Evolutionary conservation across 2,113 vertebrate genomes (phyloP).

Genomic region (Gasterosteus nipponicus): DNA sequence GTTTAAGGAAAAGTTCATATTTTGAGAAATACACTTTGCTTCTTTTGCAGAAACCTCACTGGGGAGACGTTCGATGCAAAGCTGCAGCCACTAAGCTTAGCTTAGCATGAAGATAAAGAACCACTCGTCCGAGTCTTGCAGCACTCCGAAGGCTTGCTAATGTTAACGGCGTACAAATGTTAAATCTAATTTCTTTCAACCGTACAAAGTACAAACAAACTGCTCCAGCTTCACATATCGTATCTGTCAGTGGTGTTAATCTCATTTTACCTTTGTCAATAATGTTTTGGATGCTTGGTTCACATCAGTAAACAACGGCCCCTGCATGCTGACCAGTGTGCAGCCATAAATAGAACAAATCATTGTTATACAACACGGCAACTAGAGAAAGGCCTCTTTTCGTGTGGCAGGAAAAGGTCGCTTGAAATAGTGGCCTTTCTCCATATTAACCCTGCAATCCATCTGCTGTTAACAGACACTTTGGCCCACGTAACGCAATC

Average conservation of each 20-base stretch:
- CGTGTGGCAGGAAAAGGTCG: slow-evolving; percentile 1
- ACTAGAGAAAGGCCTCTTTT: background rate
- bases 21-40: slow-evolving; percentile 8
- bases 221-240: background rate
- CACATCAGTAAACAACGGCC: background rate
- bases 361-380: background rate
- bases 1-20: slow-evolving; percentile 6
- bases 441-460: slow-evolving; percentile 2
- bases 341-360: background rate
- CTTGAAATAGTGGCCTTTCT: background rate
- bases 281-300: background rate
- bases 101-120: background rate
- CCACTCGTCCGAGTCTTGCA: too few relatives aligned
- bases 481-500: slow-evolving; percentile 5
- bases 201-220: background rate
- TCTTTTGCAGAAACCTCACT: background rate
- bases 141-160: background rate
- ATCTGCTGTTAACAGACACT: slow-evolving; percentile 19
- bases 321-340: background rate
- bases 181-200: background rate
- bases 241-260: background rate
- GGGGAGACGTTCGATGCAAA: background rate
- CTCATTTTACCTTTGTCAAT: background rate
- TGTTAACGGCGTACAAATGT: background rate
- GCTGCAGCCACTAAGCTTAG: slow-evolving; percentile 4